These are phyloP conservation scores for Perizoma flavofasciatum DNA, from an alignment of 2,888 invertebrate genomes.

Conservation along the genomic window DNA sequence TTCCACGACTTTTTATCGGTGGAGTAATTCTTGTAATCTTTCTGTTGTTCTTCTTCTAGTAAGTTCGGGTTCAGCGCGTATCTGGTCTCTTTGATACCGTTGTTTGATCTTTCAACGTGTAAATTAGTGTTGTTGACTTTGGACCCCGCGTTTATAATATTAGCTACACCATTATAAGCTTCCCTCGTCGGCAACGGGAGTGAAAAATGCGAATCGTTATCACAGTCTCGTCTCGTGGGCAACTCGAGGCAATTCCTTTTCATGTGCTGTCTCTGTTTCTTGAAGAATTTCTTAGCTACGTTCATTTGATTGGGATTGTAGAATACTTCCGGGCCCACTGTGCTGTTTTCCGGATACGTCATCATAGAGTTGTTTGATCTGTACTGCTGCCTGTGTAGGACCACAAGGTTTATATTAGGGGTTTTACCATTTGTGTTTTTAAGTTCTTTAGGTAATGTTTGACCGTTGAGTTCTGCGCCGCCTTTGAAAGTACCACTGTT, in stretches of 20 bases:
- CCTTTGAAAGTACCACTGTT: constrained; percentile 86
- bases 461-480: constrained; percentile 84
- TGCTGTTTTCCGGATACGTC: constrained; percentile 83
- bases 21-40: constrained; percentile 75
- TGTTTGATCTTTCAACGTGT: constrained; percentile 85
- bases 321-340: constrained; percentile 89
- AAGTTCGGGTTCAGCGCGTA: constrained; percentile 86
- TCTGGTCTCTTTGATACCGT: constrained; percentile 83
- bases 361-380: constrained; percentile 87
- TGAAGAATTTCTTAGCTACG: constrained; percentile 96
- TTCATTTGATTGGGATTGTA: constrained; percentile 97
- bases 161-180: constrained; percentile 81
- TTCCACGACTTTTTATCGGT: constrained; percentile 70
- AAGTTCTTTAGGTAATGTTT: constrained; percentile 71
- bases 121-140: constrained; percentile 93
- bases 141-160: constrained; percentile 87
- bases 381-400: constrained; percentile 89
- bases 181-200: constrained; percentile 77
- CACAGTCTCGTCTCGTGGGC: constrained; percentile 84
- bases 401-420: constrained; percentile 88
- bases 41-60: constrained; percentile 85
- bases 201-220: constrained; percentile 78
- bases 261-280: constrained; percentile 90
- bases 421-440: constrained; percentile 78
- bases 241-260: constrained; percentile 89